Evolutionary conservation across 1,140 invertebrate genomes (phyloP).

Genomic region (Penaeus chinensis): DNA sequence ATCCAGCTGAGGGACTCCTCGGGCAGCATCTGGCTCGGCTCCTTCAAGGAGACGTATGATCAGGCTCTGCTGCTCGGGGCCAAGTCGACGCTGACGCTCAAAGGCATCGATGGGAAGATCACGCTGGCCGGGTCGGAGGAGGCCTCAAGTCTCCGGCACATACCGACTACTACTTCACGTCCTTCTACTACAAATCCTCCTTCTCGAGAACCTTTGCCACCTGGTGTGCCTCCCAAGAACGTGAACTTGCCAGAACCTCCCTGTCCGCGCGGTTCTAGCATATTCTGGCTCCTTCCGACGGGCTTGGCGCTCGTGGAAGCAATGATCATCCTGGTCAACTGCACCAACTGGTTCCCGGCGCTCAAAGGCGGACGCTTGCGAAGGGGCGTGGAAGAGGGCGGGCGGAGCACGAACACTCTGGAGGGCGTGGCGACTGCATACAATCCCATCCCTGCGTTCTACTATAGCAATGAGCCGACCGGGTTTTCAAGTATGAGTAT

Average conservation of each 20-base stretch:
- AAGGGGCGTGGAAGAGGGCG: not conserved
- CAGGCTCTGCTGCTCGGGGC: slow-evolving; percentile 24
- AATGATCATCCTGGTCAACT: slow-evolving; percentile 35
- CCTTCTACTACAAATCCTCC: not conserved
- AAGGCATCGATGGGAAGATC: slow-evolving; percentile 19
- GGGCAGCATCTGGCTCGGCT: slow-evolving; percentile 20
- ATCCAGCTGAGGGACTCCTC: slow-evolving; percentile 20
- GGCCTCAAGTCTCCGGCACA: too few species aligned
- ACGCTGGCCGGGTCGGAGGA: slow-evolving; percentile 16
- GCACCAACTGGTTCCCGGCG: slow-evolving; percentile 43
- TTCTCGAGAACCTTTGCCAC: too few species aligned
- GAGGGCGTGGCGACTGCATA: too few species aligned
- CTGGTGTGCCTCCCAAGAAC: not conserved
- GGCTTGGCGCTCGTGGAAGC: slow-evolving; percentile 28
- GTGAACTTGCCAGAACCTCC: not conserved
- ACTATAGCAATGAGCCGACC: too few species aligned
- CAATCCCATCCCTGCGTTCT: too few species aligned
- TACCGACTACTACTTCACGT: not conserved
- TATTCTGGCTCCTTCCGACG: slow-evolving; percentile 29
- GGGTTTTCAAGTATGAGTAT: too few species aligned
- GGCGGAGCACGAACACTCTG: too few species aligned
- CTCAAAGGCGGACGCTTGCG: slow-evolving; percentile 18
- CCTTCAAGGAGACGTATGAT: slow-evolving; percentile 9
- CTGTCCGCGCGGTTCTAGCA: not conserved
- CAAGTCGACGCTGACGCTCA: not conserved